phyloP scores from a whole-genome alignment of 30 jellyfish, hydroid and myxozoan species.

The Calvadosia cruxmelitensis region DNA sequence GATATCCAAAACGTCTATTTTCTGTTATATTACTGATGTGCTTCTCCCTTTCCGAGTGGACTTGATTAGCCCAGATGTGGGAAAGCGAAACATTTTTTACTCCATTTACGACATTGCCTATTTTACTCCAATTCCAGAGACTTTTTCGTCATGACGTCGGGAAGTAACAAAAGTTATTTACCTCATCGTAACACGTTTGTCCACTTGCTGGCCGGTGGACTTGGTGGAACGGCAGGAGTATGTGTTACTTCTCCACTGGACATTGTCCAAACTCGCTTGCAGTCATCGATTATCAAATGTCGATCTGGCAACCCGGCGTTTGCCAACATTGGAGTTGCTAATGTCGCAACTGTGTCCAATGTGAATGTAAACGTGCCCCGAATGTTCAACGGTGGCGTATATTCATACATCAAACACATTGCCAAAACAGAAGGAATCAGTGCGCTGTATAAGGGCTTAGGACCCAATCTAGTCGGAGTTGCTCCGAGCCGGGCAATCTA shows the following conservation, averaged over 20 bases:
- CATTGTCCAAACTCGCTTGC: constrained; percentile 95
- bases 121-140: no score
- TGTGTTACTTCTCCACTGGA: constrained; percentile 91
- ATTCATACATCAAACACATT: constrained; percentile 58
- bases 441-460: constrained; percentile 80
- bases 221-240: constrained; percentile 98
- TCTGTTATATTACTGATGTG: no score
- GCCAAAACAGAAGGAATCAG: constrained; percentile 77
- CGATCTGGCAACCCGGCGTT: constrained; percentile 16
- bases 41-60: no score
- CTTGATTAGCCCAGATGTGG: no score
- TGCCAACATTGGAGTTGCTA: constrained; percentile 6
- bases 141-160: no score
- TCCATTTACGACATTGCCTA: no score
- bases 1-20: no score
- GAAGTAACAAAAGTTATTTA: no score
- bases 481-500: constrained; percentile 96
- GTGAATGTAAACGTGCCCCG: constrained; percentile 28
- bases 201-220: constrained; percentile 87
- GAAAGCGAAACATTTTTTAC: no score
- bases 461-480: constrained; percentile 88
- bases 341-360: constrained; percentile 30
- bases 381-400: constrained; percentile 57
- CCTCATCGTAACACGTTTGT: constrained; percentile 5
- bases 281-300: constrained; percentile 56